These are phyloP conservation scores for Mycteria americana DNA, from an alignment of 2,797 vertebrate genomes.

Conservation along the genomic window DNA sequence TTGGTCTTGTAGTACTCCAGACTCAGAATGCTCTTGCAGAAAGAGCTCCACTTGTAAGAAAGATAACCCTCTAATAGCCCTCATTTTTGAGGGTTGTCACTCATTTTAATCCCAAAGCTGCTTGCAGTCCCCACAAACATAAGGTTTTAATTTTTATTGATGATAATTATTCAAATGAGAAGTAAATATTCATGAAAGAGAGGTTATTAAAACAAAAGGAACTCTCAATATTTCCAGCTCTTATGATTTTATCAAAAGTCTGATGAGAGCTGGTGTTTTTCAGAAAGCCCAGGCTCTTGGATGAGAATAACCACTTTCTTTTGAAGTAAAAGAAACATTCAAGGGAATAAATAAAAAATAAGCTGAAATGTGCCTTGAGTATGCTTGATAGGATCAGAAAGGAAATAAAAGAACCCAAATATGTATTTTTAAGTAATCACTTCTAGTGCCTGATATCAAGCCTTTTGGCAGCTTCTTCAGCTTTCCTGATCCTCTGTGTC, in stretches of 20 bases:
- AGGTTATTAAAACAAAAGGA: slow-evolving; percentile 44
- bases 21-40: neutral
- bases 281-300: neutral
- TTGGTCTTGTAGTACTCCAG: neutral
- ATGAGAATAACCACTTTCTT: slow-evolving; percentile 16
- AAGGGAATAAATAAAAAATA: slow-evolving; percentile 37
- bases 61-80: neutral
- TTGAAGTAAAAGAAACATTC: slow-evolving; percentile 21
- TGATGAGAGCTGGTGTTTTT: slow-evolving; percentile 25
- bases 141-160: slow-evolving; percentile 22
- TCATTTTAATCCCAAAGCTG: slow-evolving; percentile 56
- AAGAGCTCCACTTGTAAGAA: neutral
- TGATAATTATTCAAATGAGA: slow-evolving; percentile 40
- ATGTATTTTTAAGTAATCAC: neutral
- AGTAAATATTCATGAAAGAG: slow-evolving; percentile 37
- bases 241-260: slow-evolving; percentile 7
- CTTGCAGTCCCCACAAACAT: neutral
- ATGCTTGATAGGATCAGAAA: neutral
- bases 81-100: slow-evolving; percentile 26
- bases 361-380: slow-evolving; percentile 6
- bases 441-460: neutral
- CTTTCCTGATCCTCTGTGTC: neutral
- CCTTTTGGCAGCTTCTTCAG: neutral
- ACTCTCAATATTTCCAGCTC: neutral
- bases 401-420: slow-evolving; percentile 1